A percentile compares a stretch with the other conserved stretches of the same genome.
These are phyloP conservation scores for Melanotaenia duboulayi DNA, from an alignment of 2,113 vertebrate genomes.

Conservation along the genomic window DNA sequence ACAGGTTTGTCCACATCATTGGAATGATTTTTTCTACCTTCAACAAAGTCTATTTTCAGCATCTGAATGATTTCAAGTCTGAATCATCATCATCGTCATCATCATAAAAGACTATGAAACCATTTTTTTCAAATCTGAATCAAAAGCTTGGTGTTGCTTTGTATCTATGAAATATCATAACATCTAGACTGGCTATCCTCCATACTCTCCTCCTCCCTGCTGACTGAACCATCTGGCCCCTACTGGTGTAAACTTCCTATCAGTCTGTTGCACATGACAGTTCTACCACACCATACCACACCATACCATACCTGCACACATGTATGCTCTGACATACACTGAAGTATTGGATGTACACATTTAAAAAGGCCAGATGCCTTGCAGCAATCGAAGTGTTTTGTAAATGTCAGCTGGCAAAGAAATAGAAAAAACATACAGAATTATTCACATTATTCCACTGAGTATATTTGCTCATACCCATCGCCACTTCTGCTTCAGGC, in stretches of 20 bases:
- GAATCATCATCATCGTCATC: too few species aligned
- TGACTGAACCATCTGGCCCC: slow-evolving; percentile 33
- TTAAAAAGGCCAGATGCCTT: slow-evolving; percentile 52
- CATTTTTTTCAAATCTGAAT: not conserved
- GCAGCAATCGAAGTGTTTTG: slow-evolving; percentile 32
- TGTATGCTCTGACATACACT: slow-evolving; percentile 11
- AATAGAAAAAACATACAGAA: not conserved
- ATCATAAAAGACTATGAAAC: not conserved
- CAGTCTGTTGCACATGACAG: slow-evolving; percentile 2
- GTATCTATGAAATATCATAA: not conserved
- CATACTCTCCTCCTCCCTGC: not conserved
- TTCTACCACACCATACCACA: too few species aligned
- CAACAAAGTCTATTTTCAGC: too few species aligned
- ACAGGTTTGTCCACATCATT: too few species aligned
- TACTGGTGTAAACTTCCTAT: slow-evolving; percentile 25
- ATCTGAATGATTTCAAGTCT: too few species aligned
- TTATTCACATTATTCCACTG: slow-evolving; percentile 11
- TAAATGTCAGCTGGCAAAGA: slow-evolving; percentile 54
- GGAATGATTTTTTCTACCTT: too few species aligned
- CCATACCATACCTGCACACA: too few species aligned
- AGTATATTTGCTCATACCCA: slow-evolving; percentile 9
- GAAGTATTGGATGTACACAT: slow-evolving; percentile 25
- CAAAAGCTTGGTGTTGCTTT: not conserved
- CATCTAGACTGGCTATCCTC: slow-evolving; percentile 6
- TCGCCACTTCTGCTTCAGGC: slow-evolving; percentile 12